A percentile compares a stretch with the other conserved stretches of the same genome.
Conservation (phyloP, 2,888 invertebrate genomes). For the Arrhopalites spinosus region DNA sequence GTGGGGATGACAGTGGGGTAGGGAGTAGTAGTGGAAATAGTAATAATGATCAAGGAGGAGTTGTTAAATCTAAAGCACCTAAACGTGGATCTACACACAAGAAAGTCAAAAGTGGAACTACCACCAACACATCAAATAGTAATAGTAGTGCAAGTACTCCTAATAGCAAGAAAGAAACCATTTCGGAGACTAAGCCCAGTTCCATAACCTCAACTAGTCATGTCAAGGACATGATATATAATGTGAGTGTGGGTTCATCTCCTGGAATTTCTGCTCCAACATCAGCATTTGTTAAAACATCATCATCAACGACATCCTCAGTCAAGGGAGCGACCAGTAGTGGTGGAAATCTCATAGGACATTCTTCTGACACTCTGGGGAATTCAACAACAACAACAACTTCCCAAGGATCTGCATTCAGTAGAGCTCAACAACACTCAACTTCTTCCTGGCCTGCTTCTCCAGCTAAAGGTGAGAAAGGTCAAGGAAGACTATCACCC, state of each 20-base stretch:
- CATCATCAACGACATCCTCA: constrained; percentile 26
- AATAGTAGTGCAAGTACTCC: constrained; percentile 11
- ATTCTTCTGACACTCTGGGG: constrained; percentile 3
- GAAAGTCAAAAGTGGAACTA: constrained; percentile 49
- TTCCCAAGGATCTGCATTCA: constrained; percentile 20
- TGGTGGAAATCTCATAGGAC: not conserved
- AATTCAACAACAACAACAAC: not conserved
- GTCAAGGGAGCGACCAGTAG: constrained; percentile 11
- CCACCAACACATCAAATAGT: not conserved
- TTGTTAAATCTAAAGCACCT: constrained; percentile 46
- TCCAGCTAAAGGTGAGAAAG: constrained; percentile 38
- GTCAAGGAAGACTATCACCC: constrained; percentile 43
- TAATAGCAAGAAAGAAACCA: constrained; percentile 20
- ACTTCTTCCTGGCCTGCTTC: constrained; percentile 33
- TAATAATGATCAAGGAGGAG: constrained; percentile 20
- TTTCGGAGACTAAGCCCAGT: constrained; percentile 9
- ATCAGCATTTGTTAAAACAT: constrained; percentile 54
- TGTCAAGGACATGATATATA: constrained; percentile 46
- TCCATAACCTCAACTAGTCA: constrained; percentile 22
- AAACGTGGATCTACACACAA: constrained; percentile 51
- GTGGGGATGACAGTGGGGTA: constrained; percentile 38
- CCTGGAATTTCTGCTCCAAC: constrained; percentile 45
- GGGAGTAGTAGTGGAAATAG: constrained; percentile 22
- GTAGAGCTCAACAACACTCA: not conserved
- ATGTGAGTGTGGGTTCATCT: constrained; percentile 13